Percentiles rank a stretch among this genome's conserved stretches.
Evolutionary conservation across 2,888 invertebrate genomes (phyloP).

Genomic region (Girardia tigrina): DNA sequence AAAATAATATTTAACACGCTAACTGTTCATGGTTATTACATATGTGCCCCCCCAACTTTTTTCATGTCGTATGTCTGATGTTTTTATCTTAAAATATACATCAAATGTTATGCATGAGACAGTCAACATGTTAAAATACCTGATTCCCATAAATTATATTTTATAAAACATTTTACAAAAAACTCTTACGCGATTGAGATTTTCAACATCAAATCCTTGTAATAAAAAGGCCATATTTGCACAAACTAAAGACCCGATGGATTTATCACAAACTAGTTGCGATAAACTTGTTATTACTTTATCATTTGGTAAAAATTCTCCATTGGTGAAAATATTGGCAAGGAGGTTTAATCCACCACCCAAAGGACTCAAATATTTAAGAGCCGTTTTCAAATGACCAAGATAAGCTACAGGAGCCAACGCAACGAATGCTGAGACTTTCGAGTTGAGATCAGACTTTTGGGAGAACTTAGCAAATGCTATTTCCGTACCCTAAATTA

Average conservation of each 20-base stretch:
- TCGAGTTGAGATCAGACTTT: constrained; percentile 41
- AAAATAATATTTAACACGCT: too few relatives aligned
- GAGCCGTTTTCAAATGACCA: constrained; percentile 38
- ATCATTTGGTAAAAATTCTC: constrained; percentile 63
- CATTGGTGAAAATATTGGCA: constrained; percentile 57
- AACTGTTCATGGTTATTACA: too few relatives aligned
- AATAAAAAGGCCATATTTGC: constrained; percentile 62
- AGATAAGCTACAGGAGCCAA: constrained; percentile 49
- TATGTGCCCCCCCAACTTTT: too few relatives aligned
- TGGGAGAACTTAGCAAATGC: constrained; percentile 43
- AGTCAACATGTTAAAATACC: too few relatives aligned
- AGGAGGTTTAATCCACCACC: not conserved
- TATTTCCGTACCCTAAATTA: constrained; percentile 54
- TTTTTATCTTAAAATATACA: too few relatives aligned
- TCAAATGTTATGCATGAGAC: too few relatives aligned
- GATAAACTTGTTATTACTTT: constrained; percentile 57
- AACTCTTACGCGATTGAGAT: constrained; percentile 57
- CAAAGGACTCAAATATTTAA: not conserved
- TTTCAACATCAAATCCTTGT: constrained; percentile 60
- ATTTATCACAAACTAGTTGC: constrained; percentile 56
- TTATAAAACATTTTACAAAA: too few relatives aligned
- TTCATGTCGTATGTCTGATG: too few relatives aligned
- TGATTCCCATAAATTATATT: too few relatives aligned
- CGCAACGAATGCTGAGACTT: constrained; percentile 46
- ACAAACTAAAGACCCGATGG: constrained; percentile 53